Base-by-base conservation (phyloP, 2,113 vertebrate species). In the Aramus guarauna region DNA sequence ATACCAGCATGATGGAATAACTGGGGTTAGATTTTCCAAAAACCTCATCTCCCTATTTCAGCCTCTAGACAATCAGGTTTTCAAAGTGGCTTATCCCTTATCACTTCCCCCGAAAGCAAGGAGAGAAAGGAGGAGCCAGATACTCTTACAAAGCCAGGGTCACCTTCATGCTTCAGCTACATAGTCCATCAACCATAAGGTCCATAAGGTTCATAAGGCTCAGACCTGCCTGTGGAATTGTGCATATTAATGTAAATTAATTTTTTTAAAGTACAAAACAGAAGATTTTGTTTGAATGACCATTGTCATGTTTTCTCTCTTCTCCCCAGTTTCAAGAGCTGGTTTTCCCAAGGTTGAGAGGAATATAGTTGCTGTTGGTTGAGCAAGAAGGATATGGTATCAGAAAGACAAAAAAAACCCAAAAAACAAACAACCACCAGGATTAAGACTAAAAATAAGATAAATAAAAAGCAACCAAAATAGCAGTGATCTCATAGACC, bases 131-230 rank as follows among this genome's bases (percentile, higher is more conserved):
- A 72, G 39, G 2, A n/a, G 8, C 17, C 7, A 93, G 50, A 58
- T 74, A 60, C 37, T 66, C 43, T 69, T 88, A 83, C 23, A 77
- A 81, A 81, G 27, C 30, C 37, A 75, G 12, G 6, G 13, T 79
- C 47, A 23, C 14, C 24, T 58, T 58, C 11, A 3, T 24, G 16
- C 84, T 71, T 96, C 81, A 88, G 55, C 80, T 92, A 43, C 27
- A 20, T 30, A 80, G 75, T 34, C 58, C 74, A 60, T 89, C 62
- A 89, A 27, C 34, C 47, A 56, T 69, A 95, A 92, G 56, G 15
- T 82, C 34, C 47, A 56, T 69, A 95, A 92, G 56, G 15, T 82
- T 94, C 48, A 39, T 52, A 91, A 92, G 34, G 60, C 41, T 92
- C 73, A 84, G 11, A 81, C 9, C 37, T 56, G 39, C 12, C 56